Evolutionary conservation across 2,113 vertebrate genomes (phyloP).

Genomic region (Abramis brama): DNA sequence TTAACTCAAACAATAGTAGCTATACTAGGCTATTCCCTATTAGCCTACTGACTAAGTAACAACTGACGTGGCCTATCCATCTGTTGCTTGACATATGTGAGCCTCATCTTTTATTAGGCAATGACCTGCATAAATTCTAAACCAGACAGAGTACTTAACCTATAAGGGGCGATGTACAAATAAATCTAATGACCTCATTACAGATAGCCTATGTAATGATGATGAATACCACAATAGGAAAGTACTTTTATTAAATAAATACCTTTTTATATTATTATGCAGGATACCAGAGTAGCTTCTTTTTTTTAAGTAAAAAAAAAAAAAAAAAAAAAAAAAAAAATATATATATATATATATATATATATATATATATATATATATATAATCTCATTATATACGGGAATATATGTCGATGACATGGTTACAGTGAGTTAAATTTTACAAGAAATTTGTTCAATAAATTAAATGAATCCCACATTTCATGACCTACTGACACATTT

Average conservation of each 20-base stretch:
- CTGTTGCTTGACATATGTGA: conserved; percentile 36
- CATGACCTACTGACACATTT: conserved; percentile 11
- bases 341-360: too few relatives aligned
- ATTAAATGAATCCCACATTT: neutral
- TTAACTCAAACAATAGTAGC: neutral
- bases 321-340: too few relatives aligned
- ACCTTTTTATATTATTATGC: neutral
- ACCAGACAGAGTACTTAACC: conserved; percentile 41
- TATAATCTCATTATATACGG: neutral
- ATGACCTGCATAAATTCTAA: conserved; percentile 23
- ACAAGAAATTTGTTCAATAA: neutral
- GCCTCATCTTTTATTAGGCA: conserved; percentile 1
- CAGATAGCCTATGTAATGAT: too few relatives aligned
- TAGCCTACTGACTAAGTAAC: neutral
- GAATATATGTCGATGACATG: neutral
- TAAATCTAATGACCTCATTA: neutral
- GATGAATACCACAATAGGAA: neutral
- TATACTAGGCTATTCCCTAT: neutral
- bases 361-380: too few relatives aligned
- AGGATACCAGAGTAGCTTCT: neutral
- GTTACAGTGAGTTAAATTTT: neutral
- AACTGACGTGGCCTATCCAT: conserved; percentile 31
- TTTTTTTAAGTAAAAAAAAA: neutral
- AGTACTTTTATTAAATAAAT: neutral
- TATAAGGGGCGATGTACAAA: neutral